These are phyloP conservation scores for Drosophila multiciliata DNA, from an alignment of 2,888 invertebrate genomes.

Conservation along the genomic window DNA sequence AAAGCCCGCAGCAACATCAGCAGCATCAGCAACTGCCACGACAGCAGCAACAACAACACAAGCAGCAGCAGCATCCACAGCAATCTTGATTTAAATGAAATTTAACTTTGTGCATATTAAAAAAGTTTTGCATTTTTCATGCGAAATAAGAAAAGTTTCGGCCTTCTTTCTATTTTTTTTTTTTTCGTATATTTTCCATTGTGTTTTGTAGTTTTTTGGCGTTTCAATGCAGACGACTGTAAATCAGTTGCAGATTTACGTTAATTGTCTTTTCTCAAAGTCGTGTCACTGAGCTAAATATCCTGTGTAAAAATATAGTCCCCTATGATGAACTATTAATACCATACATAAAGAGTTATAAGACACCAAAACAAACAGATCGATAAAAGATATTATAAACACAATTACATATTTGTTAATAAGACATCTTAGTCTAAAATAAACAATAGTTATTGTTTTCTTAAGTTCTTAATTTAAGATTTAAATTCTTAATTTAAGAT, in stretches of 20 bases:
- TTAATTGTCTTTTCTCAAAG: conserved; percentile 8
- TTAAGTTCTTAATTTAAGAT: not conserved
- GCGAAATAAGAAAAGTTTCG: conserved; percentile 78
- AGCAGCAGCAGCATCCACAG: conserved; percentile 40
- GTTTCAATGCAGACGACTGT: conserved; percentile 11
- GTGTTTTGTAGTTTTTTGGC: conserved; percentile 44
- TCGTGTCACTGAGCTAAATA: conserved; percentile 1
- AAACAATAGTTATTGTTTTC: not conserved
- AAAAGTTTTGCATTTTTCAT: conserved; percentile 76
- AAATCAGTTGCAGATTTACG: conserved; percentile 33
- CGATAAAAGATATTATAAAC: not conserved
- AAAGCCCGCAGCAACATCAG: conserved; percentile 32
- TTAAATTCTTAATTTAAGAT: not conserved
- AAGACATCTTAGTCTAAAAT: not conserved
- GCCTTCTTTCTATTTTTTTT: conserved; percentile 41
- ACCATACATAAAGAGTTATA: not conserved
- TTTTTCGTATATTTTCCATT: conserved; percentile 3
- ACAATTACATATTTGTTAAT: not conserved
- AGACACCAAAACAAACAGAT: not conserved
- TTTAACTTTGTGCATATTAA: conserved; percentile 78
- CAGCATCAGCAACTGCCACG: conserved; percentile 23
- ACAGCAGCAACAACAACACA: conserved; percentile 21
- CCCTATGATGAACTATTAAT: too few relatives aligned
- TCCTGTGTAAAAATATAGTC: not conserved
- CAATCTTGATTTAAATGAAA: conserved; percentile 79